These are phyloP conservation scores for Eupithecia subumbrata DNA, from an alignment of 2,888 invertebrate species.

Conservation along the genomic window DNA sequence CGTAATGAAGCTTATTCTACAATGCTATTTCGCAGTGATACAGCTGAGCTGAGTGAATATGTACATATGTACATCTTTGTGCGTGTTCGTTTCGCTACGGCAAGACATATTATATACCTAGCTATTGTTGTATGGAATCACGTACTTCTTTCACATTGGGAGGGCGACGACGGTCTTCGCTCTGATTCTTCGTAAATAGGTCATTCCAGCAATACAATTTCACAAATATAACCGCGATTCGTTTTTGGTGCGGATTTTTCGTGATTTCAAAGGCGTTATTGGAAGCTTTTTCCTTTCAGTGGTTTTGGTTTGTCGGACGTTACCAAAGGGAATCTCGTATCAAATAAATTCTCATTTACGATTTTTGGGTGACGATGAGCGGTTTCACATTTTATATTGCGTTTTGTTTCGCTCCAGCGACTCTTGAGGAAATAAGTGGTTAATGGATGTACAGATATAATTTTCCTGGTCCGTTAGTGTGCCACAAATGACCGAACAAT, in stretches of 20 bases:
- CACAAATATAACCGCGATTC: conserved; percentile 38
- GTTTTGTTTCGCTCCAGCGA: neutral
- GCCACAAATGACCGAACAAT: conserved; percentile 30
- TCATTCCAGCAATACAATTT: conserved; percentile 39
- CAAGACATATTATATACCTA: conserved; percentile 25
- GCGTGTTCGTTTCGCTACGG: conserved; percentile 27
- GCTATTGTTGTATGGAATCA: conserved; percentile 40
- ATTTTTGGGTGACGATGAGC: conserved; percentile 17
- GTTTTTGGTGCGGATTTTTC: conserved; percentile 35
- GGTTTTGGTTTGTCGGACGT: conserved; percentile 35
- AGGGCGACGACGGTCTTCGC: conserved; percentile 35
- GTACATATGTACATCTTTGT: conserved; percentile 16
- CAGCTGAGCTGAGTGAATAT: neutral
- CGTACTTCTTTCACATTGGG: conserved; percentile 36
- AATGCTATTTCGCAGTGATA: conserved; percentile 7
- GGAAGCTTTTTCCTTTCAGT: conserved; percentile 37
- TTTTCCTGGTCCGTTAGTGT: conserved; percentile 11
- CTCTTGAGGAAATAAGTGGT: conserved; percentile 7
- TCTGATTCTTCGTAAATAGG: conserved; percentile 44
- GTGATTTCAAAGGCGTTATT: conserved; percentile 37
- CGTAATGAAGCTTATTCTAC: neutral
- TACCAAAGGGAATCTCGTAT: conserved; percentile 23
- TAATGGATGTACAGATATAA: conserved; percentile 4
- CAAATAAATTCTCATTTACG: conserved; percentile 26
- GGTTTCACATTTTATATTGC: conserved; percentile 15